Evolutionary conservation across 37 sponge, comb jelly and placozoan species (phyloP).

Genomic region (Axinella damicornis): DNA sequence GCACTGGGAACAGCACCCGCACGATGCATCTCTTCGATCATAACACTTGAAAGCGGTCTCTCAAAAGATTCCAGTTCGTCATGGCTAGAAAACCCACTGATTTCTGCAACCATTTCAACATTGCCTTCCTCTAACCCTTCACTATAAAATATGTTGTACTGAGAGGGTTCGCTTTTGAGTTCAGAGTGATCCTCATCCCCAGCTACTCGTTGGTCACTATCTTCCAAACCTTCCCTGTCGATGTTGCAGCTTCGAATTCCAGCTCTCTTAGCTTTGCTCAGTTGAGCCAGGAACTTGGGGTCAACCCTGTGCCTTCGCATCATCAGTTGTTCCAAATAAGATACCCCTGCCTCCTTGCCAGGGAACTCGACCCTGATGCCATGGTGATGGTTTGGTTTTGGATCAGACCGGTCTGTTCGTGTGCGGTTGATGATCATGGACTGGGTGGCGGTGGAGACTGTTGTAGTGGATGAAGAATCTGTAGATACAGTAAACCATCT

Average conservation of each 20-base stretch:
- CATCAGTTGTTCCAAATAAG: constrained; percentile 73
- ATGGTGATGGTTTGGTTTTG: no score
- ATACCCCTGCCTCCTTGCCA: constrained; percentile 10
- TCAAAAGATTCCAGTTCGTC: neutral
- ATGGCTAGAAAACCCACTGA: no score
- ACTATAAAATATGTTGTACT: constrained; percentile 72
- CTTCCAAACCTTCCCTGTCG: neutral
- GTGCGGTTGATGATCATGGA: no score
- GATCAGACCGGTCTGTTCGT: no score
- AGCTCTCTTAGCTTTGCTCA: neutral
- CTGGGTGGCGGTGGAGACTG: neutral
- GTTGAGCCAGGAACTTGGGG: neutral
- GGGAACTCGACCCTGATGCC: neutral
- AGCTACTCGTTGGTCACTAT: neutral
- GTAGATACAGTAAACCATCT: neutral
- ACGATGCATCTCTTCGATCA: constrained; percentile 1
- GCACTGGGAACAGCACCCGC: neutral
- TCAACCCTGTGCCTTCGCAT: constrained; percentile 33
- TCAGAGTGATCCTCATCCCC: neutral
- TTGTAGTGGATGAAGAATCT: neutral
- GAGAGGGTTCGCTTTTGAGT: constrained; percentile 14
- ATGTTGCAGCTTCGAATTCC: neutral
- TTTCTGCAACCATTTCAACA: neutral
- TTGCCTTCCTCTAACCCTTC: neutral
- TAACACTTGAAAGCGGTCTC: constrained; percentile 8